These are phyloP conservation scores for Zaprionus ghesquierei DNA, from an alignment of 1,140 invertebrate species.

Conservation along the genomic window DNA sequence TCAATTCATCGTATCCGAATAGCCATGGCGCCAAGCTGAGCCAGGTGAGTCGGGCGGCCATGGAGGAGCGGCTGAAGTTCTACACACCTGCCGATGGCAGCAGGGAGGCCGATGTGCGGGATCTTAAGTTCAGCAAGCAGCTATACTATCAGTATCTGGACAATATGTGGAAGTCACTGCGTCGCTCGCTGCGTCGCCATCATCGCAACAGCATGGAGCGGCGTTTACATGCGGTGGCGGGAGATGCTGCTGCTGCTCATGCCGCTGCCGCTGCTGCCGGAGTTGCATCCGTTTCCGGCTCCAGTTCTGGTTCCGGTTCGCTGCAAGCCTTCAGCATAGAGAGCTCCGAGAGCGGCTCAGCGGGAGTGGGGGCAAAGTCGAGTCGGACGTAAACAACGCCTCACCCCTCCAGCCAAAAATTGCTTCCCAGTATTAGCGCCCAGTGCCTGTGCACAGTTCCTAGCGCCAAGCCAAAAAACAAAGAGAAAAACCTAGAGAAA, in stretches of 20 bases:
- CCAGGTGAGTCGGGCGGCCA: constrained; percentile 43
- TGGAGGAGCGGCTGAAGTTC: constrained; percentile 59
- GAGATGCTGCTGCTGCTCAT: background rate
- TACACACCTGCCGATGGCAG: constrained; percentile 56
- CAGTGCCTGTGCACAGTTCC: constrained; percentile 19
- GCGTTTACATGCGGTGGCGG: background rate
- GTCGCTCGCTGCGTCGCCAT: constrained; percentile 26
- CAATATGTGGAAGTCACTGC: constrained; percentile 50
- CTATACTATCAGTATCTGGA: constrained; percentile 59
- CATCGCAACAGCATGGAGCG: background rate
- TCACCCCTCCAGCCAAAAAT: background rate
- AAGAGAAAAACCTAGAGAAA: background rate
- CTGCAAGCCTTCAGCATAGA: constrained; percentile 20
- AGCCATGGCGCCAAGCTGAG: constrained; percentile 59
- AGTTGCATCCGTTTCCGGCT: background rate
- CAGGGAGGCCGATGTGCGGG: constrained; percentile 40
- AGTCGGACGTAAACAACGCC: background rate
- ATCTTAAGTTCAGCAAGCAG: constrained; percentile 66
- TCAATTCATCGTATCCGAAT: constrained; percentile 62
- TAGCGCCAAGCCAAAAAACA: constrained; percentile 22
- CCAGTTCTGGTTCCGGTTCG: constrained; percentile 17
- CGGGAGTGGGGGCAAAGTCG: background rate
- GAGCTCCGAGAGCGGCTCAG: constrained; percentile 16
- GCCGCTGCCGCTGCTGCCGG: background rate
- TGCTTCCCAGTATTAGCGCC: constrained; percentile 37